phyloP scores from a whole-genome alignment of 30 jellyfish, hydroid and myxozoan species.

The Nemopilema nomurai region DNA sequence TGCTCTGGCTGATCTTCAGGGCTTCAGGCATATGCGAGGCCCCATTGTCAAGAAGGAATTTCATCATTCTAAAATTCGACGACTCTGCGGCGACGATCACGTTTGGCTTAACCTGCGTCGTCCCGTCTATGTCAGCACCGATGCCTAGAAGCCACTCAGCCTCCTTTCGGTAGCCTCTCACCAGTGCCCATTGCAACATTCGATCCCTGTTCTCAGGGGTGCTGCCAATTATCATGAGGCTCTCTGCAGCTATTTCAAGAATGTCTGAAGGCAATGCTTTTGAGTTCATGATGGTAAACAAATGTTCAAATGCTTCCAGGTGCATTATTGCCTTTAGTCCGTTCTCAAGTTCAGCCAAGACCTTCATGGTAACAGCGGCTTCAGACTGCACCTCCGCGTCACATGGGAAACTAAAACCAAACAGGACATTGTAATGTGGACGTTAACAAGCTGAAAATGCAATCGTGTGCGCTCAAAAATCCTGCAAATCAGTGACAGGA shows the following conservation, averaged over 20 bases:
- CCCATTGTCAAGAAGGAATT: conserved; percentile 51
- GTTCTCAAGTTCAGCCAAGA: conserved; percentile 68
- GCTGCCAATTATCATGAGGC: conserved; percentile 47
- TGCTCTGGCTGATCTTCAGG: conserved; percentile 45
- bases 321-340: conserved; percentile 51
- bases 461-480: no score
- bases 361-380: conserved; percentile 74
- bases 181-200: conserved; percentile 81
- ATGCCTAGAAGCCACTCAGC: conserved; percentile 67
- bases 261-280: conserved; percentile 26
- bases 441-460: no score
- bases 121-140: conserved; percentile 86
- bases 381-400: conserved; percentile 70
- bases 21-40: conserved; percentile 70
- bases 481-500: no score
- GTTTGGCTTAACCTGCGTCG: conserved; percentile 50
- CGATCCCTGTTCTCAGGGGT: conserved; percentile 60
- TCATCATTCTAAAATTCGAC: conserved; percentile 47
- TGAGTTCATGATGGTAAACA: conserved; percentile 60
- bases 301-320: conserved; percentile 55
- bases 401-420: conserved; percentile 62
- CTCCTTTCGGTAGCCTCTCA: conserved; percentile 35
- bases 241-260: conserved; percentile 60
- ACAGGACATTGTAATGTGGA: no score
- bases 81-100: conserved; percentile 65